A percentile compares a stretch with the other conserved stretches of the same genome.
Conservation (phyloP, 2,888 invertebrate species). For the Phyllotreta cruciferae region DNA sequence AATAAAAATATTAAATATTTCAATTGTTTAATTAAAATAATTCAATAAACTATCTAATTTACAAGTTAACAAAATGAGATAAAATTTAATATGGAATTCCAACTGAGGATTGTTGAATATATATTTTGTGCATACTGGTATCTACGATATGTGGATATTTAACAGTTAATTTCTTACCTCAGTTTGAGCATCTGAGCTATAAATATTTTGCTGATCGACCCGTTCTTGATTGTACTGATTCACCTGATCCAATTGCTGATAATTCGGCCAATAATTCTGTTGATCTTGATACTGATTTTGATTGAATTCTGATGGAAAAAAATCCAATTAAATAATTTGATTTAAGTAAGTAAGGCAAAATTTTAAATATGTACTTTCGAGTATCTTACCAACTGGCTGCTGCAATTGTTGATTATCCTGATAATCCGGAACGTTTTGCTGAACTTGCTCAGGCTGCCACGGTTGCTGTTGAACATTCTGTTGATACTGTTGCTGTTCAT, state of each 20-base stretch:
- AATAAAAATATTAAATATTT: too few relatives aligned
- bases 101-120: not conserved
- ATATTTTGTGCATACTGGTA: not conserved
- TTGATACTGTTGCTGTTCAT: slow-evolving; percentile 48
- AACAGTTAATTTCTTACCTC: slow-evolving; percentile 52
- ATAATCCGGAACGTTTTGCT: slow-evolving; percentile 38
- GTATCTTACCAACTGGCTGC: slow-evolving; percentile 21
- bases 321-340: slow-evolving; percentile 20
- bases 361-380: too few relatives aligned
- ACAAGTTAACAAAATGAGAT: not conserved
- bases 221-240: slow-evolving; percentile 50
- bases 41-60: too few relatives aligned
- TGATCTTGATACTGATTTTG: slow-evolving; percentile 50
- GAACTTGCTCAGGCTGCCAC: slow-evolving; percentile 51
- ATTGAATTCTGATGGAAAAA: slow-evolving; percentile 23
- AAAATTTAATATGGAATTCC: not conserved
- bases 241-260: slow-evolving; percentile 48
- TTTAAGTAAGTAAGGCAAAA: not conserved
- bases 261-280: slow-evolving; percentile 50
- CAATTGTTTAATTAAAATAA: too few relatives aligned
- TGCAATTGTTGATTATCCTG: slow-evolving; percentile 44
- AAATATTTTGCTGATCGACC: slow-evolving; percentile 49
- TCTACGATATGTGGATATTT: too few relatives aligned
- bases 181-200: slow-evolving; percentile 54
- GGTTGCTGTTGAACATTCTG: slow-evolving; percentile 38